A percentile compares a stretch with the other conserved stretches of the same genome.
Conservation (phyloP, 2,888 invertebrate genomes). For the Agriotes lineatus region DNA sequence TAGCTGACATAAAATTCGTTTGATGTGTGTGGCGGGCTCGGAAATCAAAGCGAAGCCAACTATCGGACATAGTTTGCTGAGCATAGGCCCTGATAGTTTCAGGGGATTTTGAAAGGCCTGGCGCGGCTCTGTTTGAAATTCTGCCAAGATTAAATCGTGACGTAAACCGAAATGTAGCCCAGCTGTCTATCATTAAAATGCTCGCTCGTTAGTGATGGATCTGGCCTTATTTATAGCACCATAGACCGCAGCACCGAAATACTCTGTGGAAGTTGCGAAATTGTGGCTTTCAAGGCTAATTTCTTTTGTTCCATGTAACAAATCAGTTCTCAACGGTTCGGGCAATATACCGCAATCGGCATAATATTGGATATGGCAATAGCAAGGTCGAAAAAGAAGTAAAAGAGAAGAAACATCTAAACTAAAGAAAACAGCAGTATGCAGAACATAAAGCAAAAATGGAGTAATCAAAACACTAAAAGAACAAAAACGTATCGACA, state of each 20-base stretch:
- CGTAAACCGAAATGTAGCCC: constrained; percentile 18
- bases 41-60: constrained; percentile 10
- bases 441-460: too few relatives aligned
- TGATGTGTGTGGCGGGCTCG: background rate
- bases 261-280: background rate
- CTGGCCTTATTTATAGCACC: constrained; percentile 8
- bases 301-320: too few relatives aligned
- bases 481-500: too few relatives aligned
- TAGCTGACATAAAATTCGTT: background rate
- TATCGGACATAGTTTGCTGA: background rate
- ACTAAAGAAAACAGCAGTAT: too few relatives aligned
- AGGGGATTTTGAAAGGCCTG: background rate
- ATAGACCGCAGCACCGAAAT: background rate
- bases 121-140: constrained; percentile 9
- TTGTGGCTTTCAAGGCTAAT: too few relatives aligned
- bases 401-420: too few relatives aligned
- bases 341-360: too few relatives aligned
- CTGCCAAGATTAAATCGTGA: constrained; percentile 15
- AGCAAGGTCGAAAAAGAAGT: too few relatives aligned
- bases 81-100: constrained; percentile 4
- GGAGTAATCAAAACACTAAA: too few relatives aligned
- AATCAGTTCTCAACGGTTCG: too few relatives aligned
- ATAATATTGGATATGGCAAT: too few relatives aligned
- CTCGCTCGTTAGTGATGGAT: constrained; percentile 19
- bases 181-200: constrained; percentile 24